Evolutionary conservation across 2,888 invertebrate species (phyloP), one percentile per base, ranked within the genome.

Genomic region (Drosophila mettleri): DNA sequence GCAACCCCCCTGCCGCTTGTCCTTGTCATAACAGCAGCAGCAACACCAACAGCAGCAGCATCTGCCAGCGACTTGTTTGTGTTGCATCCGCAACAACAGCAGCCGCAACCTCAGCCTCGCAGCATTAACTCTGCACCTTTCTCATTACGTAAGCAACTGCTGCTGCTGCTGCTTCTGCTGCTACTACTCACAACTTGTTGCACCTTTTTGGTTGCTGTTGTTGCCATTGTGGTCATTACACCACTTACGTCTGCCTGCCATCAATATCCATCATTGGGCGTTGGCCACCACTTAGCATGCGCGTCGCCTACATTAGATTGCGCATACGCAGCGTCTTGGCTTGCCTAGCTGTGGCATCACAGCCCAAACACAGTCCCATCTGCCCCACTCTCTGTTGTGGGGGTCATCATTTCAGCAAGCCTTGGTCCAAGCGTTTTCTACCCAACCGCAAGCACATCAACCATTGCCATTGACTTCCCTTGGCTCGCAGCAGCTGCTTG

Each of bases 121-220:
- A 39, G 57, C 68, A 75, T 59, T 57, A 59, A 69, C 59, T 45
- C 45, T 78, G 74, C 75, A 75, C 77, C 75, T 75, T 75, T 75
- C 77, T 55, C 77, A 75, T 75, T 75, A 65, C 73, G 60, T 73
- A 76, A 75, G 57, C 70, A 39, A 14, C 36, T 14, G 38, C 43
- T 45, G 61, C 49, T 9, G 49, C 8, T 16, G 49, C 33, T 36
- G 12, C 31, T 2, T 3, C 18, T 31, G 48, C 41, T 8, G 31
- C n/a, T 36, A 8, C 53, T 54, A 41, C 68, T 63, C 64, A 64
- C 69, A 59, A 65, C 69, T 73, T 69, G 61, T 54, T 64, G 64
- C 63, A 33, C 57, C 57, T 61, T 55, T 67, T 66, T 18, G 12
- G 31, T 16, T 52, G 36, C 31, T 34, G 34, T 7, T 20, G 60